A percentile compares a stretch with the other conserved stretches of the same genome.
These are phyloP conservation scores for Sminthopsis crassicaudata DNA, from an alignment of 2,113 vertebrate species.

Conservation along the genomic window DNA sequence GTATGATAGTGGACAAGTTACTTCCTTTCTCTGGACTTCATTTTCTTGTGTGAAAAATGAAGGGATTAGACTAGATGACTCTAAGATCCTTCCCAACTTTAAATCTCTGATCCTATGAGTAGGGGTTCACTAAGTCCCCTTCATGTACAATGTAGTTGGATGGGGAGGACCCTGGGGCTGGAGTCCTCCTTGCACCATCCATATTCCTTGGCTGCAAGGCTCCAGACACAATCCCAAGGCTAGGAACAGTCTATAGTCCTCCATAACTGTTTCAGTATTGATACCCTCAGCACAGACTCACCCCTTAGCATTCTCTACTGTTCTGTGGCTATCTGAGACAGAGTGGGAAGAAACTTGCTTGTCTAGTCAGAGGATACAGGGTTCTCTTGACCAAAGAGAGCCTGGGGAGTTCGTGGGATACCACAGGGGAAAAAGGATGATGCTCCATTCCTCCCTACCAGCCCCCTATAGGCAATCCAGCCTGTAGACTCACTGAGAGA, in stretches of 20 bases:
- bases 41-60: background rate
- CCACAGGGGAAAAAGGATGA: background rate
- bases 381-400: background rate
- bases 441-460: background rate
- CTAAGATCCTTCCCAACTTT: background rate
- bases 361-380: background rate
- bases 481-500: slow-evolving; percentile 83
- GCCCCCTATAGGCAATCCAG: background rate
- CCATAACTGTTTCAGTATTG: background rate
- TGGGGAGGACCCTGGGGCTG: background rate
- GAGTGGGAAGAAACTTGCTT: background rate
- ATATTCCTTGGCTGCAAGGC: background rate
- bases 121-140: background rate
- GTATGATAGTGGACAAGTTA: background rate
- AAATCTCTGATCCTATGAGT: background rate
- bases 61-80: background rate
- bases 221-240: background rate
- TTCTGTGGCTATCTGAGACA: background rate
- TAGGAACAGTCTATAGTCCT: background rate
- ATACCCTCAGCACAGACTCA: background rate
- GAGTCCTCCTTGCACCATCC: background rate
- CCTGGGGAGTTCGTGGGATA: background rate
- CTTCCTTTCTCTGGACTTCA: background rate
- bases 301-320: background rate
- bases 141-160: background rate